A percentile compares a stretch with the other conserved stretches of the same genome.
These are phyloP conservation scores for Telmatochromis sp. DNA, from an alignment of 2,113 vertebrate genomes.

Conservation along the genomic window DNA sequence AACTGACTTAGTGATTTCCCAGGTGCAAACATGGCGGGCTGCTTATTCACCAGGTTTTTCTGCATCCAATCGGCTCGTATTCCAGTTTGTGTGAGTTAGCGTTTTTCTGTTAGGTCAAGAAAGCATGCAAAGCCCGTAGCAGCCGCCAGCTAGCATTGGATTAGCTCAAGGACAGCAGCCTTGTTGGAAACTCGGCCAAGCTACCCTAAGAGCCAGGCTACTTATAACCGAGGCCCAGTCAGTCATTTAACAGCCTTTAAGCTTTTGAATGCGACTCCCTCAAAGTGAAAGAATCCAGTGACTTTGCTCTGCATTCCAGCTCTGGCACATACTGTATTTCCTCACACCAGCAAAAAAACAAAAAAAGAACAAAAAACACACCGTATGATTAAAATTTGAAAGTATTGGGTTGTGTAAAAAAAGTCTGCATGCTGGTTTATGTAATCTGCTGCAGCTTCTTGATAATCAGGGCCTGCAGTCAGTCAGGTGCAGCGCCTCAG, in stretches of 20 bases:
- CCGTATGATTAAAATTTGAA: background rate
- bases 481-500: background rate
- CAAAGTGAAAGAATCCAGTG: background rate
- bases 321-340: background rate
- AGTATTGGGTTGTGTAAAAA: accelerated
- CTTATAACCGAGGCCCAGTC: background rate
- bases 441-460: background rate
- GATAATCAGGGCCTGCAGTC: background rate
- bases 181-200: background rate
- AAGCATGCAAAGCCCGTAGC: background rate
- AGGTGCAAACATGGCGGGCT: background rate
- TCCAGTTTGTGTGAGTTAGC: background rate
- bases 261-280: constrained; percentile 14
- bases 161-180: constrained; percentile 16
- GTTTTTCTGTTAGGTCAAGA: background rate
- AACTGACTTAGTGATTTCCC: background rate
- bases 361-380: background rate
- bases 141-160: background rate
- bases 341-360: constrained; percentile 2
- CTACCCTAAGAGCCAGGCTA: background rate
- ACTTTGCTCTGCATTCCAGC: background rate
- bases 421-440: background rate
- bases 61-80: background rate
- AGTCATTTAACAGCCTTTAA: background rate
- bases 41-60: background rate